These are phyloP conservation scores for Premnoplex brunnescens DNA, from an alignment of 2,797 vertebrate species.

Conservation along the genomic window DNA sequence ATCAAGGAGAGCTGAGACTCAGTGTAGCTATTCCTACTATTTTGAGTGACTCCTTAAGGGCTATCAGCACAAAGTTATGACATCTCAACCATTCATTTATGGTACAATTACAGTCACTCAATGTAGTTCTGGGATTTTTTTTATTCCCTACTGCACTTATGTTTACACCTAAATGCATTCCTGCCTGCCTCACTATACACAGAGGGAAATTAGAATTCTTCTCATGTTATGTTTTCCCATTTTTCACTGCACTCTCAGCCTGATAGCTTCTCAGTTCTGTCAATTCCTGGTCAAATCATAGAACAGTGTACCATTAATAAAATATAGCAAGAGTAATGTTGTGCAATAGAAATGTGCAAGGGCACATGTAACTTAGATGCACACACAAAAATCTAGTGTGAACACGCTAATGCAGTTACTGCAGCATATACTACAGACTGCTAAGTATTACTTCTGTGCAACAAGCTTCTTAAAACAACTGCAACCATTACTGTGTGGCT, in stretches of 20 bases:
- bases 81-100: neutral
- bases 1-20: neutral
- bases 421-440: neutral
- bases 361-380: rapidly evolving
- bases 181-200: neutral
- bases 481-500: neutral
- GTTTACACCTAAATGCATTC: constrained; percentile 8
- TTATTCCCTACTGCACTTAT: neutral
- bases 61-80: neutral
- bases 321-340: neutral
- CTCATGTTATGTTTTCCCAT: neutral
- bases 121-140: neutral
- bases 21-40: neutral
- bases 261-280: neutral
- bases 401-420: neutral
- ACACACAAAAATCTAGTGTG: neutral
- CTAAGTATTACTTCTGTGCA: neutral
- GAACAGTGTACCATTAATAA: neutral
- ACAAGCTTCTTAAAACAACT: neutral
- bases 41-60: neutral
- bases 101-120: neutral
- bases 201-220: neutral
- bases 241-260: neutral
- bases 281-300: neutral
- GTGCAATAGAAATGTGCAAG: neutral